Base-by-base conservation (phyloP, 1,140 invertebrate species). In the Mercenaria mercenaria region DNA sequence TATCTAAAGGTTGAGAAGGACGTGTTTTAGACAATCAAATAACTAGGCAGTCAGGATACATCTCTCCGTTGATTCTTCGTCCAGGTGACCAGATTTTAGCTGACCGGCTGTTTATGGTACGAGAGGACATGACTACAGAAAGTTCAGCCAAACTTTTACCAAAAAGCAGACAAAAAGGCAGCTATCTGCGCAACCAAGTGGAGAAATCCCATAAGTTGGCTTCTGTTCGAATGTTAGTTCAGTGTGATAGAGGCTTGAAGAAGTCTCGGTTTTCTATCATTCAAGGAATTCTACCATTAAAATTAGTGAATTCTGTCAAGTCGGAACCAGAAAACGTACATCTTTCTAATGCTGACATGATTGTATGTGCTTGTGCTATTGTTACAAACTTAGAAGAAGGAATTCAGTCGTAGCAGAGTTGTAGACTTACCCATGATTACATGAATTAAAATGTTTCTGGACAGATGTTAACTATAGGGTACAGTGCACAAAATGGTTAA, bases 121-220 rank as follows among this genome's bases (percentile, higher is more conserved):
- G 56, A 1, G 91, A 93, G 26, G 91, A 92, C 61, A 90, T 92
- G 84, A 86, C 90, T 15, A 56, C 72, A 29, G 29, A 11, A 18
- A 90, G 88, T 85, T 69, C 52, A 18, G 90, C 92, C 8, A 79
- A 91, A 84, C 69, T 93, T 11, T 90, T 90, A 8, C 86, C 74
- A n/a, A 18, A 91, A 90, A 37, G 80, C 87, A 37, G 92, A 92
- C 37, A 93, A 93, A 91, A 81, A 88, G 74, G 77, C 92, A 93
- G 77, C 76, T 92, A n/a, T 80, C 80, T 29, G 91, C 90, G 23
- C 29, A 74, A 43, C n/a, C 81, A 92, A 32, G 79, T 90, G 13
- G 91, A 93, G 56, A 56, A 32, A 50, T 92, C 91, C 0, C 74
- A 83, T 56, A 87, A 82, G 32, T 56, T 93, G 0, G 37, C 76